Base-by-base conservation (phyloP, 1,140 invertebrate genomes). In the Drosophila santomea region DNA sequence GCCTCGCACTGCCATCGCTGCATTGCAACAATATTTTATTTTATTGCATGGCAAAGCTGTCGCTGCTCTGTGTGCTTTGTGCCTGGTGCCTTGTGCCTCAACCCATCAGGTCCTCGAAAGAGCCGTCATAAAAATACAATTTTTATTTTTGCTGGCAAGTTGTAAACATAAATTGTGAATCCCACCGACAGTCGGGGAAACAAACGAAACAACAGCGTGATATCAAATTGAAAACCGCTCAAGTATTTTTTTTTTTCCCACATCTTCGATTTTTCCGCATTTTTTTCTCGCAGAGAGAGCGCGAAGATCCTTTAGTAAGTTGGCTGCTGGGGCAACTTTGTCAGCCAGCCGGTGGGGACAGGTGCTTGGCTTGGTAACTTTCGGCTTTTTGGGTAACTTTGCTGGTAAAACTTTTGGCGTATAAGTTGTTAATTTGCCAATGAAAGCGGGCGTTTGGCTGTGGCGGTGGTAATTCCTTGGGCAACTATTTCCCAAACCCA, bases 361-460 rank as follows among this genome's bases (percentile, higher is more conserved):
- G 82, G 82, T 88, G 83, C 59, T 82, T 61, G 63, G 17, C 59
- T 82, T 61, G 63, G 17, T 56, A 86, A 86, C 61, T 82, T 84
- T 66, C 32, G 45, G 57, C 45, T 44, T 54, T 54, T 67, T 23
- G 44, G 64, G 45, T 14, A 79, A 86, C 75, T 88, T 74, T 88
- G 51, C 61, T 55, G 76, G 67, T 32, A 50, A 89, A 88, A 80
- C 72, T 88, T 88, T 89, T 79, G 55, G 56, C 83, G 71, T 82
- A 88, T 88, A 86, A 88, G 79, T 86, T 86, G 83, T 86, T 86
- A 86, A 86, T 86, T 86, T 86, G 83, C 79, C 75, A 88, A 89
- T 79, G 84, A 76, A 88, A 71, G 75, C 62, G 78, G 79, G 79
- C 72, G 83, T 76, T 78, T 88, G 80, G 63, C 83, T 88, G 55